Conservation (phyloP, 1,140 invertebrate species). For the Elysia chlorotica region DNA sequence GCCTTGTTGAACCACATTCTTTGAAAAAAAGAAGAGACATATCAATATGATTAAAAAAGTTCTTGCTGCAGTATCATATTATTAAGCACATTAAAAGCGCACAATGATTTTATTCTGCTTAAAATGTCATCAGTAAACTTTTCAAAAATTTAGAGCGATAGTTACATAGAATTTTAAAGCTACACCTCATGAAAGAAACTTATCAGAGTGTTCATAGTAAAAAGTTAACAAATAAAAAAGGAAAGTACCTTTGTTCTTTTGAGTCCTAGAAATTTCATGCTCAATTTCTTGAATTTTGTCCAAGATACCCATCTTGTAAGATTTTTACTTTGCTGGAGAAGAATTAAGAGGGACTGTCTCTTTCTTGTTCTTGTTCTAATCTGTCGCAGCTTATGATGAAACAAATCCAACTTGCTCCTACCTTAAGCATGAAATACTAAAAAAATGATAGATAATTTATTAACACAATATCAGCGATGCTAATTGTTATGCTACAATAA, state of each 20-base stretch:
- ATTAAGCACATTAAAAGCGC: no score
- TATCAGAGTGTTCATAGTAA: no score
- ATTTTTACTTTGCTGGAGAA: not conserved
- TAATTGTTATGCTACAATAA: not conserved
- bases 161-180: no score
- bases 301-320: constrained; percentile 85
- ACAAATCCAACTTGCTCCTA: not conserved
- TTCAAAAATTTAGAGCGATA: no score
- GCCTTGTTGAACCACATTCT: not conserved
- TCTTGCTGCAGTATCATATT: no score
- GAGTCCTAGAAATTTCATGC: constrained; percentile 95
- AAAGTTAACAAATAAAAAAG: no score
- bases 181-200: no score
- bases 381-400: not conserved
- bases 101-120: no score
- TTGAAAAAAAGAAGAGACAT: not conserved
- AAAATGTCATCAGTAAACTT: no score
- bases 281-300: constrained; percentile 99
- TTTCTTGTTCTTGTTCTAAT: not conserved
- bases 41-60: no score
- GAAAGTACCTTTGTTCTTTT: constrained; percentile 99
- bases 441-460: not conserved
- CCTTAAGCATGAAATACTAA: not conserved
- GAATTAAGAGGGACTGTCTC: not conserved
- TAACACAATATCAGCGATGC: not conserved